Evolutionary conservation across 2,797 vertebrate species (phyloP).

Genomic region (Nothura maculosa): DNA sequence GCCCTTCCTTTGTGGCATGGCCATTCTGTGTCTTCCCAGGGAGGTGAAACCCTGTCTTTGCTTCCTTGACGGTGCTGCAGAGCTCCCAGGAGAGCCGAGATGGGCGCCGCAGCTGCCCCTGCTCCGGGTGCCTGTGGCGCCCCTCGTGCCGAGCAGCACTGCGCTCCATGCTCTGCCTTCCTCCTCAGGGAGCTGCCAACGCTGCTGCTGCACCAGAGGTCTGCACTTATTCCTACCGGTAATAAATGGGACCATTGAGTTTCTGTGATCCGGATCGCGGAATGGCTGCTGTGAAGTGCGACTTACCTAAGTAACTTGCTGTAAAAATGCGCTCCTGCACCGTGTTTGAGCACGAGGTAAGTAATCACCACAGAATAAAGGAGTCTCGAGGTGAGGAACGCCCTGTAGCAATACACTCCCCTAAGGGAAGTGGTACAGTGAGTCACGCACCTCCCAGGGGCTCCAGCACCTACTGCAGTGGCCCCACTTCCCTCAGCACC

Average conservation of each 20-base stretch:
- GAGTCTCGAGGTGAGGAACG: neutral
- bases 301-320: neutral
- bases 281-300: neutral
- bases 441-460: neutral
- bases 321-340: neutral
- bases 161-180: neutral
- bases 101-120: no score
- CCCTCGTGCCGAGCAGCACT: no score
- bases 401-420: neutral
- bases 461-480: neutral
- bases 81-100: neutral
- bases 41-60: neutral
- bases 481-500: neutral
- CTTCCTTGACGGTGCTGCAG: constrained; percentile 39
- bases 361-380: neutral
- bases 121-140: no score
- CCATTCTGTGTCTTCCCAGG: neutral
- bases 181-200: neutral
- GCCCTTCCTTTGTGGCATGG: neutral
- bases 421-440: neutral
- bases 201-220: neutral
- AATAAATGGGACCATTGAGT: neutral
- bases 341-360: neutral
- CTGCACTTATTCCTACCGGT: neutral
- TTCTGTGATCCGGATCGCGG: neutral